Evolutionary conservation across 2,888 invertebrate genomes (phyloP).

Genomic region (Amaurobius ferox): DNA sequence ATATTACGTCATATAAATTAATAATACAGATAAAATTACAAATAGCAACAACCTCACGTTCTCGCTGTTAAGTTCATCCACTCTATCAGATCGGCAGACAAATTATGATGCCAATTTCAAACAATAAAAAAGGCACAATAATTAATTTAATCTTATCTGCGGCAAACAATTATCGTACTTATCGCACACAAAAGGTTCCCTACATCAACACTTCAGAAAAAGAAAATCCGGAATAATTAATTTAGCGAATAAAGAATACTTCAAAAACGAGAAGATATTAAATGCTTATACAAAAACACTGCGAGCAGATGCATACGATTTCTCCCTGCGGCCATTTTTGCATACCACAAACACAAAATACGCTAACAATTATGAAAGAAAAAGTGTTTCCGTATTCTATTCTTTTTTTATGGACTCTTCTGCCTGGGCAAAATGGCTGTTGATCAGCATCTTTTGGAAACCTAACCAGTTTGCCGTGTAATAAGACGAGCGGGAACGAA

Average conservation of each 20-base stretch:
- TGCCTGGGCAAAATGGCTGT: background rate
- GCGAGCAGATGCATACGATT: background rate
- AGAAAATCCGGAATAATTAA: background rate
- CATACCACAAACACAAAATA: slow-evolving; percentile 17
- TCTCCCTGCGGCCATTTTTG: slow-evolving; percentile 9
- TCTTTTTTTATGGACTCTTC: slow-evolving; percentile 2
- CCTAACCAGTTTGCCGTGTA: slow-evolving; percentile 36
- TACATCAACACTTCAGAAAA: background rate
- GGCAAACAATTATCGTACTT: background rate
- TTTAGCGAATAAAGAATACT: background rate
- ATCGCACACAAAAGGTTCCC: background rate
- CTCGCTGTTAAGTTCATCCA: no score
- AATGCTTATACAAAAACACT: background rate
- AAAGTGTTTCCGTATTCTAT: slow-evolving; percentile 18
- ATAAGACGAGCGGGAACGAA: slow-evolving; percentile 10
- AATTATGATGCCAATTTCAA: no score
- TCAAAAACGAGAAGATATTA: background rate
- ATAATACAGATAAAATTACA: no score
- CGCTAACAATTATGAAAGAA: slow-evolving; percentile 15
- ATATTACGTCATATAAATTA: no score
- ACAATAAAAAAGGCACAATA: background rate
- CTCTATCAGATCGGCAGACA: no score
- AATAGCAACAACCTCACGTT: no score
- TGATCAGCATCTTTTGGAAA: slow-evolving; percentile 25
- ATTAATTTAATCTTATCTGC: background rate